A percentile compares a stretch with the other conserved stretches of the same genome.
Conservation (phyloP, 2,888 invertebrate species). For the Cantharis lateralis region DNA sequence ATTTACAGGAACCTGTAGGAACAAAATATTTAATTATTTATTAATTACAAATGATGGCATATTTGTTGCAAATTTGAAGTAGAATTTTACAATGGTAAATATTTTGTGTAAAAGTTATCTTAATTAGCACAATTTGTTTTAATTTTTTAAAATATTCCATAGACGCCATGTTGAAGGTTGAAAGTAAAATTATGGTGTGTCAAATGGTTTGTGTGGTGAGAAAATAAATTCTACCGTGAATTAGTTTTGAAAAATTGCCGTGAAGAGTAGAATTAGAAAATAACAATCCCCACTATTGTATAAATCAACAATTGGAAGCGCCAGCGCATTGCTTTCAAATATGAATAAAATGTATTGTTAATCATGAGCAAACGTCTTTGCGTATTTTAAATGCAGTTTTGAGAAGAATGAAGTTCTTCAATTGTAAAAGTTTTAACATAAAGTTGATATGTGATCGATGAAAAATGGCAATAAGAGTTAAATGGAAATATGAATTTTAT, state of each 20-base stretch:
- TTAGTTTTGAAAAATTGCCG: neutral
- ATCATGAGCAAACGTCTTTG: neutral
- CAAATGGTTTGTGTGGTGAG: neutral
- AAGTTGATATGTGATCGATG: conserved; percentile 17
- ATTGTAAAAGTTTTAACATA: conserved; percentile 18
- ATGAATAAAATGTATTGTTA: neutral
- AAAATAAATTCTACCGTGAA: neutral
- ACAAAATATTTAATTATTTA: neutral
- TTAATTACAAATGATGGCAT: neutral
- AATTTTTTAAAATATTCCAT: neutral
- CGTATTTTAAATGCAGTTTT: neutral
- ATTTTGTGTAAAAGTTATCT: neutral
- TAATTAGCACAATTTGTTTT: neutral
- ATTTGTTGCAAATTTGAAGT: neutral
- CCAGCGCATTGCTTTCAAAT: neutral
- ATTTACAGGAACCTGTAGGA: neutral
- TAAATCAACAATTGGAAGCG: neutral
- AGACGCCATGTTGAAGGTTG: neutral
- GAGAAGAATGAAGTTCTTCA: conserved; percentile 13
- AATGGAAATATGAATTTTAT: conserved; percentile 41
- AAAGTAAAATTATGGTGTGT: neutral
- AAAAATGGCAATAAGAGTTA: conserved; percentile 45
- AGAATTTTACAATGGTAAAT: neutral
- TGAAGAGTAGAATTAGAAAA: neutral
- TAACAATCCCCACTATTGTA: neutral